A percentile compares a stretch with the other conserved stretches of the same genome.
These are phyloP conservation scores for Turritopsis rubra DNA, from an alignment of 30 jellyfish, hydroid and myxozoan genomes.

Conservation along the genomic window DNA sequence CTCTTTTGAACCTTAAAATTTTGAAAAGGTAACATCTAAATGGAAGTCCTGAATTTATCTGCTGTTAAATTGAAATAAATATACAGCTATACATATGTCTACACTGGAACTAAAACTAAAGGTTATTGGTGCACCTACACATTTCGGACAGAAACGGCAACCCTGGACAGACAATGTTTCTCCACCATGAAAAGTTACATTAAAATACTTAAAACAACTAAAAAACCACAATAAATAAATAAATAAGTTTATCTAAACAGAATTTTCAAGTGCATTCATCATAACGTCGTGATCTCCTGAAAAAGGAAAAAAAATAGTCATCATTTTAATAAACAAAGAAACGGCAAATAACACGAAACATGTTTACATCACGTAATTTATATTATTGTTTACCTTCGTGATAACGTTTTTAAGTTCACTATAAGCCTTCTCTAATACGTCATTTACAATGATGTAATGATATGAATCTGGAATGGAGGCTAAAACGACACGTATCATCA, in stretches of 20 bases:
- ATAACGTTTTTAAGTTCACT: slow-evolving; percentile 54
- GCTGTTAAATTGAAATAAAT: too few relatives aligned
- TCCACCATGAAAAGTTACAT: not conserved
- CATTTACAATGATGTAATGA: slow-evolving; percentile 69
- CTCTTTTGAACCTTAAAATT: too few relatives aligned
- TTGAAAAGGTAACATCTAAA: too few relatives aligned
- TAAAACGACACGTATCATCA: slow-evolving; percentile 4
- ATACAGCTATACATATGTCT: too few relatives aligned
- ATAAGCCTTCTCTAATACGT: slow-evolving; percentile 70
- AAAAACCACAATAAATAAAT: not conserved
- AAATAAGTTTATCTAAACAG: not conserved
- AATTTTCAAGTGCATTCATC: not conserved
- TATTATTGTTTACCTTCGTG: slow-evolving; percentile 40
- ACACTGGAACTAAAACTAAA: too few relatives aligned
- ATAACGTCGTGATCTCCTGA: not conserved
- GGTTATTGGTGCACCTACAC: too few relatives aligned
- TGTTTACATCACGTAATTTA: too few relatives aligned
- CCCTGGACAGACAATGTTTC: not conserved
- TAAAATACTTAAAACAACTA: not conserved
- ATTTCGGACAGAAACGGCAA: too few relatives aligned
- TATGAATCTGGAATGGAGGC: slow-evolving; percentile 79
- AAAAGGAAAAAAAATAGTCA: not conserved
- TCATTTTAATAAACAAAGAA: not conserved
- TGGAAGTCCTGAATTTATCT: too few relatives aligned
- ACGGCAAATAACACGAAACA: not conserved